phyloP scores from a whole-genome alignment of 2,797 vertebrate genomes.

The Arctocebus calabarensis region DNA sequence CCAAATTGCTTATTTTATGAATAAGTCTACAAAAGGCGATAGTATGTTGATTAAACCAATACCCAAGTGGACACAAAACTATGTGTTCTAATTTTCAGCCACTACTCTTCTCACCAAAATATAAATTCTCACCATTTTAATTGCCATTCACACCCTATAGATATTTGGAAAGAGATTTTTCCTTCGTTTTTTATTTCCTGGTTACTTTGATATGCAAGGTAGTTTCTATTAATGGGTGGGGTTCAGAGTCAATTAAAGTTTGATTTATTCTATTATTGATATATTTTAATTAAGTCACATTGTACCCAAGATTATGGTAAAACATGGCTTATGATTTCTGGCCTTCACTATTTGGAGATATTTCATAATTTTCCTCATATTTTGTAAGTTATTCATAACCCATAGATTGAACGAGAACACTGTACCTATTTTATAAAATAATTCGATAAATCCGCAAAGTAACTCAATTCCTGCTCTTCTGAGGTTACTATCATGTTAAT shows the following conservation, averaged over 20 bases:
- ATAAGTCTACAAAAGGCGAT: background rate
- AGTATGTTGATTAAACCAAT: background rate
- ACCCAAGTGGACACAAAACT: background rate
- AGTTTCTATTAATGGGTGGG: background rate
- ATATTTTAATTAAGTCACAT: conserved; percentile 24
- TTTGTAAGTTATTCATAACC: background rate
- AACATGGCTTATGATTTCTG: background rate
- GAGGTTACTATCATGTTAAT: background rate
- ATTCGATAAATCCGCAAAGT: background rate
- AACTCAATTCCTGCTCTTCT: background rate
- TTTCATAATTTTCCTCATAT: background rate
- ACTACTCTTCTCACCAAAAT: background rate
- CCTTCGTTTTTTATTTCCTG: background rate
- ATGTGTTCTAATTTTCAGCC: background rate
- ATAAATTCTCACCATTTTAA: background rate
- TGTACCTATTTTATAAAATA: background rate
- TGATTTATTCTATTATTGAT: background rate
- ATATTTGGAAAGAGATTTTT: background rate
- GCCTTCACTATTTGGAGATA: background rate
- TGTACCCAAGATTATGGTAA: background rate
- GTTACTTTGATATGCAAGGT: background rate
- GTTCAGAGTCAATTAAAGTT: background rate
- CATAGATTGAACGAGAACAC: background rate
- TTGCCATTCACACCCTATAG: background rate
- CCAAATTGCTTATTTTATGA: conserved; percentile 4